These are phyloP conservation scores for Pogoniulus pusillus DNA, from an alignment of 2,797 vertebrate species.

Conservation along the genomic window DNA sequence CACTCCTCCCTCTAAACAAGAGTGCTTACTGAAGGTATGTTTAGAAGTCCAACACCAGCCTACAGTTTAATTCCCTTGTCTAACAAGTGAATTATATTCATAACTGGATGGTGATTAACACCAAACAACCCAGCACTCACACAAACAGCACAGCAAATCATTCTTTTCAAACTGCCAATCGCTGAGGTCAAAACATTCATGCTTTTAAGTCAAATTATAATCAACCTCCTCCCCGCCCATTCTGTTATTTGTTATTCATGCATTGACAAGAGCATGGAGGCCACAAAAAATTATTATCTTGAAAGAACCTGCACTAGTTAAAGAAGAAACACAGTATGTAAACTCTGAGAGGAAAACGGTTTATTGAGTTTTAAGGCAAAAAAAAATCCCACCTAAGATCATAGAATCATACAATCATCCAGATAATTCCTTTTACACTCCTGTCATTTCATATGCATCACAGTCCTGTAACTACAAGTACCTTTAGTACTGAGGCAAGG, in stretches of 20 bases:
- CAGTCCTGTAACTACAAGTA: neutral
- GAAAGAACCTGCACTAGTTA: neutral
- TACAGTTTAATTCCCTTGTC: constrained; percentile 9
- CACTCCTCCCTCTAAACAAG: neutral
- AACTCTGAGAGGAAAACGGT: neutral
- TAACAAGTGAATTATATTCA: constrained; percentile 30
- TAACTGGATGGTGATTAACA: constrained; percentile 70
- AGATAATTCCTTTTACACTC: neutral
- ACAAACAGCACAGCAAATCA: constrained; percentile 61
- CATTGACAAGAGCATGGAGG: constrained; percentile 23
- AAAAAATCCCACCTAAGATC: neutral
- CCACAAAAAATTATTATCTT: neutral
- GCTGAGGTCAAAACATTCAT: constrained; percentile 39
- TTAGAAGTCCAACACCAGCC: neutral
- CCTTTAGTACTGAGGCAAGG: neutral
- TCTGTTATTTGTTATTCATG: constrained; percentile 61
- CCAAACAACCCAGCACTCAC: constrained; percentile 24
- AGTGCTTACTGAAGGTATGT: neutral
- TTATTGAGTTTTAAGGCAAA: neutral
- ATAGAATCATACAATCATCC: too few relatives aligned
- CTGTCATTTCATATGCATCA: neutral
- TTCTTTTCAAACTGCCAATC: constrained; percentile 60
- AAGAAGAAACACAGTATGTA: neutral
- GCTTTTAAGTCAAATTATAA: constrained; percentile 59
- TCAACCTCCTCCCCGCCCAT: constrained; percentile 65